Evolutionary conservation across 1,140 invertebrate species (phyloP).

Genomic region (Spodoptera litura): DNA sequence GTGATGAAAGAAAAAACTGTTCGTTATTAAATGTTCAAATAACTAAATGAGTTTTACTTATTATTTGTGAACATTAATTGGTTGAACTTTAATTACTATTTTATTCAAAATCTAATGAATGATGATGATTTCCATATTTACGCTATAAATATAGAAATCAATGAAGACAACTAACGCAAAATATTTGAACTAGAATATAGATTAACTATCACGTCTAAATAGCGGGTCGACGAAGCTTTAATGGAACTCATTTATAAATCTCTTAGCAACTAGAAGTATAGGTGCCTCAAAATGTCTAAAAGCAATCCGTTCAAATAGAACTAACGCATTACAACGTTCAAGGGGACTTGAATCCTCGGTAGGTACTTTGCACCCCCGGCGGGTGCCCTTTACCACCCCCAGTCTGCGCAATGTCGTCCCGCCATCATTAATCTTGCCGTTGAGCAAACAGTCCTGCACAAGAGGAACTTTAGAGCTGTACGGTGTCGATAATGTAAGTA

Average conservation of each 20-base stretch:
- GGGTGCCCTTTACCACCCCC: conserved; percentile 22
- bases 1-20: background rate
- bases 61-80: too few relatives aligned
- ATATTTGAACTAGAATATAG: conserved; percentile 3
- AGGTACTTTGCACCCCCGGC: conserved; percentile 37
- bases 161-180: background rate
- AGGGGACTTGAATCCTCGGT: conserved; percentile 57
- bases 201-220: conserved; percentile 21
- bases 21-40: too few relatives aligned
- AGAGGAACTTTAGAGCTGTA: conserved; percentile 69
- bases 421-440: conserved; percentile 79
- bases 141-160: background rate
- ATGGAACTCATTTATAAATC: conserved; percentile 71
- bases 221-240: conserved; percentile 56
- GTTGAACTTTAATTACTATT: background rate
- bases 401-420: conserved; percentile 64
- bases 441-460: conserved; percentile 69
- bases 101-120: background rate
- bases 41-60: too few relatives aligned
- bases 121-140: too few relatives aligned
- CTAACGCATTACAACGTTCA: conserved; percentile 57
- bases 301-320: conserved; percentile 71
- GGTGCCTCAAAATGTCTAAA: conserved; percentile 61
- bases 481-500: conserved; percentile 67
- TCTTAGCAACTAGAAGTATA: conserved; percentile 56